Base-by-base conservation (phyloP, 2,888 invertebrate genomes). In the Drosophila austrosaltans region DNA sequence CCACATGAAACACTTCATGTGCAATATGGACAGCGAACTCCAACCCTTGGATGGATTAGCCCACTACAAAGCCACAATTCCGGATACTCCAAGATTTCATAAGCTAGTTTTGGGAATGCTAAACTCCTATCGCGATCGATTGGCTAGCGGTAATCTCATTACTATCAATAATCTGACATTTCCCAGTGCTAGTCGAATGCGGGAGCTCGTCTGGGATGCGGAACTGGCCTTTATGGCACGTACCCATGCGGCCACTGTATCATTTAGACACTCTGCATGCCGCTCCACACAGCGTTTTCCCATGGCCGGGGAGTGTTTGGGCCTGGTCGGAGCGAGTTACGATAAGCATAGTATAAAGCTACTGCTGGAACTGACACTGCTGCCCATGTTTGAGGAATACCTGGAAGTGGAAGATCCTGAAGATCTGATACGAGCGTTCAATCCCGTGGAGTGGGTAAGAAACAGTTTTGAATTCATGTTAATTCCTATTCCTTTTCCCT, bases 201-300 rank as follows among this genome's bases (percentile, higher is more conserved):
- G 82, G 0, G 64, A 62, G 39, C 22, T 89, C 1, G 58, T 84
- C 25, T 85, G 85, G 89, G 85, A 85, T 12, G 3, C 8, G n/a
- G 87, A 85, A 4, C 59, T 85, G 60, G 89, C 56, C 4, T 81
- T 84, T 42, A 69, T 63, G 69, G 75, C 87, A 1, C 70, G 78
- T 0, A 1, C 53, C 0, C 85, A 85, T 36, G 79, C 64, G 0
- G 3, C 57, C 1, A 72, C 74, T 0, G 74, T 89, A 0, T 83
- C 85, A 1, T 78, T 75, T 2, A 71, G 39, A 40, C 82, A 76
- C 12, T 22, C 85, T 1, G 8, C 53, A 0, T 85, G 85, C 36
- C 76, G 82, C 6, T 22, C 80, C 4, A 62, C 74, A 0, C 4
- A 4, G 2, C 82, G 85, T 0, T 89, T 87, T 66, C 74, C 74